A percentile compares a stretch with the other conserved stretches of the same genome.
These are phyloP conservation scores for Scaptomyza caliginosa DNA, from an alignment of 2,888 invertebrate species.

Conservation along the genomic window DNA sequence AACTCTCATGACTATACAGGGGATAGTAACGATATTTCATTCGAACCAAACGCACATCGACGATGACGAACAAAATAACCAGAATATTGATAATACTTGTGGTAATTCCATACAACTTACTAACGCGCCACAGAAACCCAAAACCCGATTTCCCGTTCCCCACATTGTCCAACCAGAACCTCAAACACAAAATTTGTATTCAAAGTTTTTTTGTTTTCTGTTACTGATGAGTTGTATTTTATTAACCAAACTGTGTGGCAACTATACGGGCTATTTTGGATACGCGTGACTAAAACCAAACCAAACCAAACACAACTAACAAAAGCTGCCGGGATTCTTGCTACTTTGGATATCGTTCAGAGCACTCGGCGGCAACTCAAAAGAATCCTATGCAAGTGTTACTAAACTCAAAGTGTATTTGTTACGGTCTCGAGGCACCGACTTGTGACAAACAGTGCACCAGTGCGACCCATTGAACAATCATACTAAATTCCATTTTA, in stretches of 20 bases:
- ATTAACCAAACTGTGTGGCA: slow-evolving; percentile 62
- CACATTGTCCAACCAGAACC: slow-evolving; percentile 24
- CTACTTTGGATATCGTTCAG: slow-evolving; percentile 72
- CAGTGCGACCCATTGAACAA: slow-evolving; percentile 18
- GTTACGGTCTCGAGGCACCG: slow-evolving; percentile 42
- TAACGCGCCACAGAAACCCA: slow-evolving; percentile 33
- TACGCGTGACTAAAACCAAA: slow-evolving; percentile 52
- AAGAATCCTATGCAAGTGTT: slow-evolving; percentile 76
- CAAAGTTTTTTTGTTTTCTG: slow-evolving; percentile 40
- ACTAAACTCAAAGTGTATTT: slow-evolving; percentile 49
- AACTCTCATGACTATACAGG: slow-evolving; percentile 11
- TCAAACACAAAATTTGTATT: slow-evolving; percentile 19
- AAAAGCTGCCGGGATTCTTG: slow-evolving; percentile 72
- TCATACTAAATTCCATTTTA: slow-evolving; percentile 20
- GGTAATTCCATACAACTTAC: slow-evolving; percentile 76
- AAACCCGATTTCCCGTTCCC: slow-evolving; percentile 25
- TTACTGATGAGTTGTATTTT: slow-evolving; percentile 62
- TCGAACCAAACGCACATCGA: slow-evolving; percentile 79
- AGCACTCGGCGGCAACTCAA: slow-evolving; percentile 61
- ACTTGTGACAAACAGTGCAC: slow-evolving; percentile 53
- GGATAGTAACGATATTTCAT: slow-evolving; percentile 82
- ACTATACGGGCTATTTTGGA: slow-evolving; percentile 56
- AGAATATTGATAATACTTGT: slow-evolving; percentile 80
- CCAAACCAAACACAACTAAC: slow-evolving; percentile 40
- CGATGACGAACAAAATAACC: slow-evolving; percentile 81